Conservation (phyloP, 1,140 invertebrate genomes). For the Drosophila varians region DNA sequence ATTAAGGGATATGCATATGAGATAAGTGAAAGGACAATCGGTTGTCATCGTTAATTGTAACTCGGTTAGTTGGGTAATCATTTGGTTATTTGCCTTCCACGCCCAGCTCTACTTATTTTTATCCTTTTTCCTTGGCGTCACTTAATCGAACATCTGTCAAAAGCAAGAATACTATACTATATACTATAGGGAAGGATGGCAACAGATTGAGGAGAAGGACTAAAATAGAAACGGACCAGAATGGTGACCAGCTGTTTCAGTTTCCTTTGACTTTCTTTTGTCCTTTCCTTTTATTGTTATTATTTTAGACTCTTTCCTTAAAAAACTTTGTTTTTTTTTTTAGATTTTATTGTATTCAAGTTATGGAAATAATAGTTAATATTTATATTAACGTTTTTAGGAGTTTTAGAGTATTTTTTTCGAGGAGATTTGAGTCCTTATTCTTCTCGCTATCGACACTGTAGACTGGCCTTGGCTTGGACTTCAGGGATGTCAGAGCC, state of each 20-base stretch:
- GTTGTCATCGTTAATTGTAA: background rate
- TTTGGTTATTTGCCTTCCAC: background rate
- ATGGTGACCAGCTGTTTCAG: slow-evolving; percentile 22
- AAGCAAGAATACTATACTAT: background rate
- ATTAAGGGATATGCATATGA: background rate
- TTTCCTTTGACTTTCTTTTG: background rate
- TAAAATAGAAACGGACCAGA: slow-evolving; percentile 17
- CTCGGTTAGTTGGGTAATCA: background rate
- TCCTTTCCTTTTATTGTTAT: background rate
- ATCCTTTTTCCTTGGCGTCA: slow-evolving; percentile 7
- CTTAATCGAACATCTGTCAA: slow-evolving; percentile 34
- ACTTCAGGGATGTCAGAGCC: slow-evolving; percentile 44
- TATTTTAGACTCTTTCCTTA: background rate
- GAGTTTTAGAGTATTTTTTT: background rate
- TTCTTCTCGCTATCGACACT: background rate
- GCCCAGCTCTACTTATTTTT: background rate
- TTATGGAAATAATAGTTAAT: too few species aligned
- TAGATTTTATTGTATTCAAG: too few species aligned
- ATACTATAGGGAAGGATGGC: background rate
- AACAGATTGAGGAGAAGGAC: background rate
- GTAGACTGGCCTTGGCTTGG: slow-evolving; percentile 19
- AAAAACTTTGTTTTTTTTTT: too few species aligned
- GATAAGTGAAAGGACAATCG: background rate
- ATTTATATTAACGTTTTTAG: too few species aligned
- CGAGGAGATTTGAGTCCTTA: too few species aligned